A percentile compares a stretch with the other conserved stretches of the same genome.
These are phyloP conservation scores for Camelus dromedarius DNA, from an alignment of 2,113 vertebrate species.

Conservation along the genomic window DNA sequence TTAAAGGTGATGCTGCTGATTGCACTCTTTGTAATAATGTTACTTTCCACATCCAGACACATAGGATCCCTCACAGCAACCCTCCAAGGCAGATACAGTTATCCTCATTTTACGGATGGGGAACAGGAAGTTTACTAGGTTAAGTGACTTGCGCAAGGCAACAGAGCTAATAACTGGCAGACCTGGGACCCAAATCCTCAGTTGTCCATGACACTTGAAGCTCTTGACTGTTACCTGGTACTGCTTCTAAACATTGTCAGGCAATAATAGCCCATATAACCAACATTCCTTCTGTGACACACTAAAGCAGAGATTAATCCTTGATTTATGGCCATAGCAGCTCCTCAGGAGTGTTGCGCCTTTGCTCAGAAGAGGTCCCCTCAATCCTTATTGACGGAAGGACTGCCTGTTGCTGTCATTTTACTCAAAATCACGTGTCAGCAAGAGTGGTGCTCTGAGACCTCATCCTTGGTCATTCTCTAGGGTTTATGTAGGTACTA, in stretches of 20 bases:
- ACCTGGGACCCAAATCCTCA: not conserved
- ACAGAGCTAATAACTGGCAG: not conserved
- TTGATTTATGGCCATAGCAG: not conserved
- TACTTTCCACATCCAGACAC: not conserved
- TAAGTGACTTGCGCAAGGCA: not conserved
- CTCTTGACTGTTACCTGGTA: not conserved
- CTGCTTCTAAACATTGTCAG: not conserved
- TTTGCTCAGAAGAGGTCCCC: not conserved
- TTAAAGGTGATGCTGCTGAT: not conserved
- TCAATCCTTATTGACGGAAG: not conserved
- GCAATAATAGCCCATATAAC: not conserved
- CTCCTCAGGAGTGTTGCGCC: not conserved
- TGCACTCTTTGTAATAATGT: not conserved
- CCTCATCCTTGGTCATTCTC: not conserved
- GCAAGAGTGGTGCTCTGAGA: not conserved
- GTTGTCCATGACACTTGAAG: not conserved
- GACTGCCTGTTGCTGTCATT: not conserved
- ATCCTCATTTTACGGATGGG: not conserved
- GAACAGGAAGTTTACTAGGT: not conserved
- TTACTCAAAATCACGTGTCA: not conserved
- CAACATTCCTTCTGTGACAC: not conserved
- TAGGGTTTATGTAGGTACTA: not conserved
- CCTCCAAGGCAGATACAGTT: not conserved
- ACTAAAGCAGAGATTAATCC: not conserved
- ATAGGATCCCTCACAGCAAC: not conserved